These are phyloP conservation scores for Rhipidura dahli DNA, from an alignment of 2,113 vertebrate genomes.

Conservation along the genomic window DNA sequence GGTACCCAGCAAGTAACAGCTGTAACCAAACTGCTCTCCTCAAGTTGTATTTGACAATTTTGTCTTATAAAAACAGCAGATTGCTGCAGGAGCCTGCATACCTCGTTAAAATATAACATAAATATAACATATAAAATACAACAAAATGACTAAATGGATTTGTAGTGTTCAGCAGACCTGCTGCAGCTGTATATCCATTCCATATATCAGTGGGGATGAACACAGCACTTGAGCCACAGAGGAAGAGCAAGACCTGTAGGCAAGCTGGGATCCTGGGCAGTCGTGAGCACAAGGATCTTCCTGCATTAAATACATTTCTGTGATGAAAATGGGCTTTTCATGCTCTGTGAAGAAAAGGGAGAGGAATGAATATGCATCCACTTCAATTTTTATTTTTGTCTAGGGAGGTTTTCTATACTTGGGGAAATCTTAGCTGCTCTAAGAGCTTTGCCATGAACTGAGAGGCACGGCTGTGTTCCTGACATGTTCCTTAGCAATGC, in stretches of 20 bases:
- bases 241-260: background rate
- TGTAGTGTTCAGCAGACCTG: background rate
- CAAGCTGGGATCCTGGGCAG: background rate
- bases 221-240: background rate
- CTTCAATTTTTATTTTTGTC: background rate
- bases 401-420: background rate
- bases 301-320: background rate
- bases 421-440: background rate
- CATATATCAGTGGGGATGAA: background rate
- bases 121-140: background rate
- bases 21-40: background rate
- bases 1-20: background rate
- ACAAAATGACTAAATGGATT: background rate
- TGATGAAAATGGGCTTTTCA: background rate
- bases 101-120: background rate
- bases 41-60: background rate
- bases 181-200: background rate
- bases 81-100: background rate
- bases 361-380: background rate
- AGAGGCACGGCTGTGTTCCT: background rate
- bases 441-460: background rate
- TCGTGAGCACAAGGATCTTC: background rate
- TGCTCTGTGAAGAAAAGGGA: background rate
- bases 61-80: background rate
- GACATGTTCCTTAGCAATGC: fast-evolving